phyloP scores from a whole-genome alignment of 2,113 vertebrate species.

The Dolichallabes microphthalmus region DNA sequence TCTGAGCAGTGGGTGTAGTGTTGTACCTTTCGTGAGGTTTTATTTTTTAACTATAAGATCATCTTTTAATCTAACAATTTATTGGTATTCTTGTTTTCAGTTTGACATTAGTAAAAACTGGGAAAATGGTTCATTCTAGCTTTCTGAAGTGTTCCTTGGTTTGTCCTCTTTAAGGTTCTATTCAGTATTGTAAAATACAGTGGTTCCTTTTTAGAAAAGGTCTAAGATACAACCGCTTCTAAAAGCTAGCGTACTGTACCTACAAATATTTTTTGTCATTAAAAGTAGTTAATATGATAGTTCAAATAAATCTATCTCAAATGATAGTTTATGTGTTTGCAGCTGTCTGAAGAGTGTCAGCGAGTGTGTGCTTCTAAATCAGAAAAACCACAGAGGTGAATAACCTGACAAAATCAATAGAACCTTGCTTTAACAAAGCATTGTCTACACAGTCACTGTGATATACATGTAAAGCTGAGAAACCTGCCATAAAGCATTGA shows the following conservation, averaged over 20 bases:
- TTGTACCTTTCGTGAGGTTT: not conserved
- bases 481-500: constrained; percentile 5
- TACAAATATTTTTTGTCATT: not conserved
- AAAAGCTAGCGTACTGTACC: not conserved
- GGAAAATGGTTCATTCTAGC: not conserved
- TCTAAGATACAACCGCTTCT: not conserved
- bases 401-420: not conserved
- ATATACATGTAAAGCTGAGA: not conserved
- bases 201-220: not conserved
- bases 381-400: constrained; percentile 16
- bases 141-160: not conserved
- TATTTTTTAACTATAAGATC: not conserved
- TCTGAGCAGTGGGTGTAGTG: not conserved
- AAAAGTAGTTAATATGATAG: constrained; percentile 7
- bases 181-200: not conserved
- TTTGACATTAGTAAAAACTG: not conserved
- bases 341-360: constrained; percentile 32
- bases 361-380: not conserved
- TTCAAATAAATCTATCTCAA: not conserved
- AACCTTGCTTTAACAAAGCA: not conserved
- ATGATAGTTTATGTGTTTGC: constrained; percentile 29
- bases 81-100: not conserved
- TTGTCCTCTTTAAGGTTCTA: not conserved
- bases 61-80: not conserved
- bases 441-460: constrained; percentile 3